Percentiles rank a stretch among this genome's conserved stretches.
Conservation (phyloP, 1,140 invertebrate genomes). For the Lucilia sericata region DNA sequence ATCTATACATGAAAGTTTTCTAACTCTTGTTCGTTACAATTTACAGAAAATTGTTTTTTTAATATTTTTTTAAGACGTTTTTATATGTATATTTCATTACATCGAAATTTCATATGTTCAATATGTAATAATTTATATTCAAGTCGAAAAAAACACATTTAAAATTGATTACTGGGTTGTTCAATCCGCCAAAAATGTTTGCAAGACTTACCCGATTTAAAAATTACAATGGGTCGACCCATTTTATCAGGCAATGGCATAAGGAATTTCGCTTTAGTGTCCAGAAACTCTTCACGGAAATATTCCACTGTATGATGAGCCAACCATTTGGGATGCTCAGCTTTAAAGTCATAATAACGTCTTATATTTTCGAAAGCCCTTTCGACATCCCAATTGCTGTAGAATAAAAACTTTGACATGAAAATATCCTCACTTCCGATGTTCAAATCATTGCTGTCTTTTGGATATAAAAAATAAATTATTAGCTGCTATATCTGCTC, state of each 20-base stretch:
- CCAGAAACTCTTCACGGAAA: constrained; percentile 55
- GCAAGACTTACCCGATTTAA: constrained; percentile 51
- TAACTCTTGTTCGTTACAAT: no score
- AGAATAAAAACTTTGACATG: constrained; percentile 60
- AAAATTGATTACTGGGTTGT: no score
- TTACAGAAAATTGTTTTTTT: no score
- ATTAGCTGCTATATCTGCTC: neutral
- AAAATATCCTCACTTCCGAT: constrained; percentile 61
- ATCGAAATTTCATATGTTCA: no score
- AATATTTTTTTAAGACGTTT: no score
- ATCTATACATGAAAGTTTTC: no score
- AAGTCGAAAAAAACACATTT: no score
- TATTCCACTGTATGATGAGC: constrained; percentile 58
- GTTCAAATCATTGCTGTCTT: constrained; percentile 55
- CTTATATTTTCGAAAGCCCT: constrained; percentile 59
- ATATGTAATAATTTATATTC: no score
- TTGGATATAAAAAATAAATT: constrained; percentile 5
- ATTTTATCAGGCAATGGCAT: constrained; percentile 62
- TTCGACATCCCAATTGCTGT: constrained; percentile 56
- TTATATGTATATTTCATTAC: no score
- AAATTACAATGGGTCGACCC: constrained; percentile 58
- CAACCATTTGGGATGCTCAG: constrained; percentile 59
- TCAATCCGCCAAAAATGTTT: neutral
- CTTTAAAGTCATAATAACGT: constrained; percentile 63
- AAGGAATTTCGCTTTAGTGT: constrained; percentile 56